A percentile compares a stretch with the other conserved stretches of the same genome.
phyloP scores from a whole-genome alignment of 2,113 vertebrate genomes.

The Galemys pyrenaicus region DNA sequence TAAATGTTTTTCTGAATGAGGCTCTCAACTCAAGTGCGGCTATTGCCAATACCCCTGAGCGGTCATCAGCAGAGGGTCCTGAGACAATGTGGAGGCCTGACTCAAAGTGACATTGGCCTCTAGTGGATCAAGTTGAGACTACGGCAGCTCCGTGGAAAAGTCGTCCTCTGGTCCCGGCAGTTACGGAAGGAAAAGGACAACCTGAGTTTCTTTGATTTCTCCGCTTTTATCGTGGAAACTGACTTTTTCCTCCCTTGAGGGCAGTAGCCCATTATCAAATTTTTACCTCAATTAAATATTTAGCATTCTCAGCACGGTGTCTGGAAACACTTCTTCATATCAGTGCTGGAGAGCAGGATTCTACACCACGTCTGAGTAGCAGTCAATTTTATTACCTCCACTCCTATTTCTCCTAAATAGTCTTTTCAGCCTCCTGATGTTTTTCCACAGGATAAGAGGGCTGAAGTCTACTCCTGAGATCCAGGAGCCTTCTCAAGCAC shows the following conservation, averaged over 20 bases:
- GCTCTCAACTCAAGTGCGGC: neutral
- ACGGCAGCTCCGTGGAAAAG: neutral
- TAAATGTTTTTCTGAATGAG: neutral
- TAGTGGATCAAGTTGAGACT: constrained; percentile 59
- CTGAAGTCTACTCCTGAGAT: neutral
- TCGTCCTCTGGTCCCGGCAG: accelerated
- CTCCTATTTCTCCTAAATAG: neutral
- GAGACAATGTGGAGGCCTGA: neutral
- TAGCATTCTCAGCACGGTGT: neutral
- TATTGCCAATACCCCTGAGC: too few relatives aligned
- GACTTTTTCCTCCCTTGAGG: neutral
- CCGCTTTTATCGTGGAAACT: neutral
- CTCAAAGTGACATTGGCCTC: constrained; percentile 51
- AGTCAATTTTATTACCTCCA: neutral
- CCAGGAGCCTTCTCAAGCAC: neutral
- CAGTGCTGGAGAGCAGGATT: neutral
- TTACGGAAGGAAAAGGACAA: neutral
- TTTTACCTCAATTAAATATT: neutral
- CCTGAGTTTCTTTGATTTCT: neutral
- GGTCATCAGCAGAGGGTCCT: neutral
- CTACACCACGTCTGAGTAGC: neutral
- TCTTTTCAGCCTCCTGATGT: neutral
- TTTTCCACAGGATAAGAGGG: neutral
- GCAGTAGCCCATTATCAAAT: neutral
- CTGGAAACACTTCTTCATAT: neutral